Percentiles rank a stretch among this genome's conserved stretches.
Conservation (phyloP, 2,797 vertebrate genomes). For the Cichlasoma orientale region DNA sequence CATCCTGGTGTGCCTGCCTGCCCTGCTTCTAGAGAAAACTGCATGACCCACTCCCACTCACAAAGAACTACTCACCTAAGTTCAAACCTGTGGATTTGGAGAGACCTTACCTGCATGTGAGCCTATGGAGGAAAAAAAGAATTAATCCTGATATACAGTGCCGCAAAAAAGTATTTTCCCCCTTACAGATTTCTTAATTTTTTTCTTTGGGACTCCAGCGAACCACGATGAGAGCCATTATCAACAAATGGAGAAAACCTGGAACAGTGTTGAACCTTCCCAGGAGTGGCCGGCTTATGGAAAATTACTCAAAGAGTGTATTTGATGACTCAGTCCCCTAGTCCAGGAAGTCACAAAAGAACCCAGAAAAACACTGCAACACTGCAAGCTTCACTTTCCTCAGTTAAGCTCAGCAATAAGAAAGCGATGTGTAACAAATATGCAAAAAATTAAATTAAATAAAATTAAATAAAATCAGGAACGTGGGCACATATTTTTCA, state of each 20-base stretch:
- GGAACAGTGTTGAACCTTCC: neutral
- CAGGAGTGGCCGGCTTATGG: neutral
- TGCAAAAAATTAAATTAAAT: too few relatives aligned
- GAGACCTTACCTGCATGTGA: neutral
- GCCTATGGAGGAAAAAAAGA: neutral
- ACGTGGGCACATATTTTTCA: neutral
- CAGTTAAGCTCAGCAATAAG: neutral
- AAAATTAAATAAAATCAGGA: neutral
- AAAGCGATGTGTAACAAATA: neutral
- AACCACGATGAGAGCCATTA: neutral
- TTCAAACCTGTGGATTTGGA: neutral
- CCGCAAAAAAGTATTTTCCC: neutral
- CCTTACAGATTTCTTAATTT: neutral
- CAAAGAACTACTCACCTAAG: neutral
- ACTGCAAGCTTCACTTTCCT: neutral
- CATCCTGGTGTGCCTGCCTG: neutral
- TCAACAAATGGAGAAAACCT: neutral
- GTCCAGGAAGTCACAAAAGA: neutral
- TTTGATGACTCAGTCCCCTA: neutral
- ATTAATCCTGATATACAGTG: neutral
- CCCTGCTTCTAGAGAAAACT: neutral
- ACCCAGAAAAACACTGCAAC: neutral
- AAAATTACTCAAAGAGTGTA: neutral
- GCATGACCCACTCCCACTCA: neutral
- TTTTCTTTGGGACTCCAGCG: neutral